Percentiles rank a stretch among this genome's conserved stretches.
phyloP scores from a whole-genome alignment of 2,888 invertebrate species.

The Catotricha subobsoleta region DNA sequence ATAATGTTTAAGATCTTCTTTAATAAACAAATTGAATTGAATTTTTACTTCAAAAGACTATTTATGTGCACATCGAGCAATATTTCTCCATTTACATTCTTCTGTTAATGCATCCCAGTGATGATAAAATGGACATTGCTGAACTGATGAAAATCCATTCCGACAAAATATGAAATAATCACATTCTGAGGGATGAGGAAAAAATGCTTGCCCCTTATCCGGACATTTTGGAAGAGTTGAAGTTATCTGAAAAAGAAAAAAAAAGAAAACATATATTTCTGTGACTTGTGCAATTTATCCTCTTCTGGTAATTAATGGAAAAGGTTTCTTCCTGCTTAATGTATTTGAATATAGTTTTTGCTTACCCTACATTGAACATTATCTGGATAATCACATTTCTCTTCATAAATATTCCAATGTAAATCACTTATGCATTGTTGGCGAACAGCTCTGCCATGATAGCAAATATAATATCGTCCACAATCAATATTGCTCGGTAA shows the following conservation, averaged over 20 bases:
- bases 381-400: slow-evolving; percentile 21
- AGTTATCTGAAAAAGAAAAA: background rate
- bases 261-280: too few relatives aligned
- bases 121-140: background rate
- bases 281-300: background rate
- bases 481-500: slow-evolving; percentile 18
- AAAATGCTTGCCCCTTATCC: slow-evolving; percentile 14
- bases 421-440: slow-evolving; percentile 21
- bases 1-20: background rate
- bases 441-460: slow-evolving; percentile 16
- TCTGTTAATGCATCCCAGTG: slow-evolving; percentile 22
- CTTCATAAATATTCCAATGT: slow-evolving; percentile 19
- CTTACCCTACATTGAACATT: slow-evolving; percentile 20
- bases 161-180: background rate
- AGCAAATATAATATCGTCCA: slow-evolving; percentile 22
- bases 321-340: slow-evolving; percentile 7
- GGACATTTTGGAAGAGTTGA: slow-evolving; percentile 15
- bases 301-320: background rate
- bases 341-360: too few relatives aligned
- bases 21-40: background rate
- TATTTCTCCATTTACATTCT: slow-evolving; percentile 13
- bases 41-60: background rate
- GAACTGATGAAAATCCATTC: background rate
- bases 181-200: background rate
- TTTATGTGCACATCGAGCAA: background rate